Conservation (phyloP, 92 coral and sea anemone species). For the Pocillopora meandrina region DNA sequence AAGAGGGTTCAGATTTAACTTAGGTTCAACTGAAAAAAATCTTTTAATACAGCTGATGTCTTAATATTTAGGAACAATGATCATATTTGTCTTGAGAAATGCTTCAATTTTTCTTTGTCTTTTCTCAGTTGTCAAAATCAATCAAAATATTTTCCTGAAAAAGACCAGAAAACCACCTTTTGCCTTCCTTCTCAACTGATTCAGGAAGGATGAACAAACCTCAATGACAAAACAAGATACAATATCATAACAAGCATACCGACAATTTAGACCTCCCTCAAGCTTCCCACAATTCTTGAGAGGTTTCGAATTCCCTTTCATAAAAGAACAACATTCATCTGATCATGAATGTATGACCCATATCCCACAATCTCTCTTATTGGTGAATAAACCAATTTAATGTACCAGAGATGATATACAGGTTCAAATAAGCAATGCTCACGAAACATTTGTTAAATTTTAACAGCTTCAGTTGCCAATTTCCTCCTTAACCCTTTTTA, state of each 20-base stretch:
- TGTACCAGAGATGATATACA: too few species aligned
- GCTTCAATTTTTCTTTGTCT: neutral
- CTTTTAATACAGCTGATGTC: neutral
- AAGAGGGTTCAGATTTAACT: neutral
- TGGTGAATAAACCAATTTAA: neutral
- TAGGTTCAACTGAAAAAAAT: neutral
- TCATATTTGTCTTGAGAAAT: neutral
- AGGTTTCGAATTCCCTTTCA: neutral
- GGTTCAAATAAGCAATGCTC: too few species aligned
- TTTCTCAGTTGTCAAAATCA: neutral
- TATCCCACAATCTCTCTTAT: neutral
- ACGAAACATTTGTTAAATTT: too few species aligned
- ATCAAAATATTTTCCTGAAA: neutral
- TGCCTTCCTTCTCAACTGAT: neutral
- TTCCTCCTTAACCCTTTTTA: too few species aligned
- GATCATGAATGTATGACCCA: neutral
- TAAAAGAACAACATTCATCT: neutral
- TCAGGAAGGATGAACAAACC: neutral
- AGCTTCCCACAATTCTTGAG: neutral
- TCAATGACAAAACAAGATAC: neutral
- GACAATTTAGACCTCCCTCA: neutral
- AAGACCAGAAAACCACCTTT: neutral
- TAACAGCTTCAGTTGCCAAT: too few species aligned
- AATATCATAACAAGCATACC: constrained; percentile 9
- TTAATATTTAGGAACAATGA: neutral